Evolutionary conservation across 2,797 vertebrate genomes (phyloP).

Genomic region (Phrynocephalus forsythii): DNA sequence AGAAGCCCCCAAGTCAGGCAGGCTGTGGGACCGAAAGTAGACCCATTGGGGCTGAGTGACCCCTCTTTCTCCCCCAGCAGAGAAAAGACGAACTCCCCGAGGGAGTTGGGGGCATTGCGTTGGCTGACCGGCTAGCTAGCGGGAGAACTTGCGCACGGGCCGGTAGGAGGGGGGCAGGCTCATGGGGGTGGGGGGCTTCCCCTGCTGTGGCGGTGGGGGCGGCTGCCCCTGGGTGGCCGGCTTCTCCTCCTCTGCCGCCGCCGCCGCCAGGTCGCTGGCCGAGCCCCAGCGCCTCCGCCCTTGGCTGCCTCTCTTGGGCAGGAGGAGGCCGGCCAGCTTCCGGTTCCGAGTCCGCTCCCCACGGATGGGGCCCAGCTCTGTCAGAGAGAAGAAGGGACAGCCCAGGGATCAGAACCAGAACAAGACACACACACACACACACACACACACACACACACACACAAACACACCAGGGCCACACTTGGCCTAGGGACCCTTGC

Average conservation of each 20-base stretch:
- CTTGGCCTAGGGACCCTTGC: no score
- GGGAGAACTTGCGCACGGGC: slow-evolving; percentile 73
- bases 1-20: background rate
- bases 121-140: slow-evolving; percentile 47
- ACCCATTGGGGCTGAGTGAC: background rate
- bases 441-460: background rate
- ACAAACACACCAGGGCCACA: no score
- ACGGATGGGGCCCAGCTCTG: slow-evolving; percentile 77
- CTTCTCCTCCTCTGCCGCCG: background rate
- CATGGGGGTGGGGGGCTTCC: slow-evolving; percentile 54
- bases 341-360: slow-evolving; percentile 79
- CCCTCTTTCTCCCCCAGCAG: no score
- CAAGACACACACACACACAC: background rate
- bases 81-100: no score
- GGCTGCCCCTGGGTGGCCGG: slow-evolving; percentile 65
- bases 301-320: slow-evolving; percentile 65
- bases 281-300: slow-evolving; percentile 75
- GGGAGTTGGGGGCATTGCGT: no score
- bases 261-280: slow-evolving; percentile 75
- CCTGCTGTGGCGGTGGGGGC: background rate
- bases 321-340: slow-evolving; percentile 79
- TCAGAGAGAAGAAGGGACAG: background rate
- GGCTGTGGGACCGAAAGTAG: background rate
- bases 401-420: background rate
- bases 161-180: slow-evolving; percentile 65